phyloP scores from a whole-genome alignment of 2,113 vertebrate genomes.

The Cnemophilus loriae region DNA sequence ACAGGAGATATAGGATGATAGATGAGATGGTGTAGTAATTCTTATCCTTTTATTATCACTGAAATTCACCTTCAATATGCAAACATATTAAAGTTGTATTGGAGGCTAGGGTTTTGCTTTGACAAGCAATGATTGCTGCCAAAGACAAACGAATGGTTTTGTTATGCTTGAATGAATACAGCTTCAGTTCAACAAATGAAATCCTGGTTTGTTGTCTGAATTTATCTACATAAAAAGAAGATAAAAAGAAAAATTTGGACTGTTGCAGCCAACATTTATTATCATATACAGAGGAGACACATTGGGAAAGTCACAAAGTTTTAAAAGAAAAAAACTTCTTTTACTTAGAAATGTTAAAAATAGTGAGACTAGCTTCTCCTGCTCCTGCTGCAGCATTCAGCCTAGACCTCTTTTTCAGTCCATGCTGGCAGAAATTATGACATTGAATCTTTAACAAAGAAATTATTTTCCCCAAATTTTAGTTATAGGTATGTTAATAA shows the following conservation, averaged over 20 bases:
- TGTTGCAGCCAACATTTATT: background rate
- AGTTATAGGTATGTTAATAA: background rate
- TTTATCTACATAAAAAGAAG: background rate
- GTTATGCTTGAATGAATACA: background rate
- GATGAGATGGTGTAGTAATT: background rate
- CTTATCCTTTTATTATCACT: background rate
- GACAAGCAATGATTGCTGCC: background rate
- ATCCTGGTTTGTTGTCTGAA: background rate
- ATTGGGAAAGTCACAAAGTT: too few species aligned
- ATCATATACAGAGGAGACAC: background rate
- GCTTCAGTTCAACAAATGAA: background rate
- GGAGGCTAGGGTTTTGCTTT: background rate
- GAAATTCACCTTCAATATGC: background rate
- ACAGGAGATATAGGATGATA: too few species aligned
- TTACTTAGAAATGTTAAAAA: background rate
- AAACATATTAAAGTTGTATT: background rate
- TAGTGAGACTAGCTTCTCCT: background rate
- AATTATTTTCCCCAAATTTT: background rate
- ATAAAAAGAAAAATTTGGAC: background rate
- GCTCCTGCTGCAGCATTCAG: background rate
- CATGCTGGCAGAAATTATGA: background rate
- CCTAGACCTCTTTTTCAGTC: background rate
- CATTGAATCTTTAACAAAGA: background rate
- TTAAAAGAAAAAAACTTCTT: background rate
- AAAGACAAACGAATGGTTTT: background rate